Evolutionary conservation across 2,888 invertebrate species (phyloP), one percentile per base, ranked within the genome.

Genomic region (Electrophaes corylata): DNA sequence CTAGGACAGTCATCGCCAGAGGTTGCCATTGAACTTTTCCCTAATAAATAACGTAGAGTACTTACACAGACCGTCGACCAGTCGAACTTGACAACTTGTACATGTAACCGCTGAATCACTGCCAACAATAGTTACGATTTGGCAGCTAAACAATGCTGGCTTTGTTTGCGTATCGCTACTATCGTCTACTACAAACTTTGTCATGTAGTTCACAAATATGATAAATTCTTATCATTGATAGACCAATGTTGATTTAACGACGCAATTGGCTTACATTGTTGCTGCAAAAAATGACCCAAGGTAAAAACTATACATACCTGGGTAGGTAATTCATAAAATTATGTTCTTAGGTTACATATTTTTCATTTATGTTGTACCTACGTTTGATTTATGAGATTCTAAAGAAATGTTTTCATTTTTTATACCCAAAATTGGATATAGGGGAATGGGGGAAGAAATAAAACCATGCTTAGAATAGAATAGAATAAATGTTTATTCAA

Each of bases 121-220:
- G 48, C 58, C 58, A 55, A 52, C 52, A 49, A 53, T 51, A 59
- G 39, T 50, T 41, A 19, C 58, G 40, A 62, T 50, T 75, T 74
- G 72, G 70, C 72, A 71, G 60, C 64, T 39, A 35, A 72, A 72
- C 74, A 78, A 69, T 67, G 72, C 71, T 62, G 20, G 65, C 57
- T 71, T 70, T 60, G 70, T 74, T 65, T 23, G 53, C n/a, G 26
- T 40, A 49, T 33, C 44, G 48, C 48, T 55, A 55, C 59, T 48
- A 61, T 48, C 51, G 41, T 29, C 46, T 20, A 44, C 12, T 65
- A 57, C 64, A 70, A 19, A 65, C 47, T 62, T 56, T 45, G 65
- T 49, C 47, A 49, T 64, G 26, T 53, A 62, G 43, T 40, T 16
- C 20, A 40, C 19, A 10, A 23, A 33, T 20, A 19, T 45, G 19